A percentile compares a stretch with the other conserved stretches of the same genome.
These are phyloP conservation scores for Philonicus albiceps DNA, from an alignment of 2,888 invertebrate species.

Conservation along the genomic window DNA sequence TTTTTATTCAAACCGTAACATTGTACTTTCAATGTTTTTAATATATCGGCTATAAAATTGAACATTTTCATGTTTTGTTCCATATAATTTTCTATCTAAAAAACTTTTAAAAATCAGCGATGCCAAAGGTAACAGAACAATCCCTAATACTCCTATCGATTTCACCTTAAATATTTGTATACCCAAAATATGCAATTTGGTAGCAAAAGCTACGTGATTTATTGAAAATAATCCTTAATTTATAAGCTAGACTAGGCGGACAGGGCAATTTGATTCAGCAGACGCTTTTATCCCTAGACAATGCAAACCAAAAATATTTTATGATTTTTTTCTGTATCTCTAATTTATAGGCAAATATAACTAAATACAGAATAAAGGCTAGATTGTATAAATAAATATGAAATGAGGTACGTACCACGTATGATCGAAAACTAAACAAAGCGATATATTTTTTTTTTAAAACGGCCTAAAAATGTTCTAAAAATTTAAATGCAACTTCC, in stretches of 20 bases:
- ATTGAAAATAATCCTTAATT: not conserved
- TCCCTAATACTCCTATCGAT: too few species aligned
- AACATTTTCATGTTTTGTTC: not conserved
- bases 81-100: too few species aligned
- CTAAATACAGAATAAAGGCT: not conserved
- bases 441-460: not conserved
- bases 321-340: not conserved
- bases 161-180: not conserved
- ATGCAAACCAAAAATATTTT: not conserved
- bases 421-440: not conserved
- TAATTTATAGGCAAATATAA: not conserved
- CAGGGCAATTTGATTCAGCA: not conserved
- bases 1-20: not conserved
- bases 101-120: too few species aligned
- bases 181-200: not conserved
- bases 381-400: not conserved
- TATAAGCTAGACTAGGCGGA: not conserved
- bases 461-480: not conserved
- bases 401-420: not conserved
- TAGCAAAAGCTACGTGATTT: not conserved
- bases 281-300: not conserved
- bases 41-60: not conserved
- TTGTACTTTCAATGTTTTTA: not conserved
- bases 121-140: too few species aligned
- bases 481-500: not conserved